Conservation (phyloP, 2,797 vertebrate species). For the Clarias laeviceps region DNA sequence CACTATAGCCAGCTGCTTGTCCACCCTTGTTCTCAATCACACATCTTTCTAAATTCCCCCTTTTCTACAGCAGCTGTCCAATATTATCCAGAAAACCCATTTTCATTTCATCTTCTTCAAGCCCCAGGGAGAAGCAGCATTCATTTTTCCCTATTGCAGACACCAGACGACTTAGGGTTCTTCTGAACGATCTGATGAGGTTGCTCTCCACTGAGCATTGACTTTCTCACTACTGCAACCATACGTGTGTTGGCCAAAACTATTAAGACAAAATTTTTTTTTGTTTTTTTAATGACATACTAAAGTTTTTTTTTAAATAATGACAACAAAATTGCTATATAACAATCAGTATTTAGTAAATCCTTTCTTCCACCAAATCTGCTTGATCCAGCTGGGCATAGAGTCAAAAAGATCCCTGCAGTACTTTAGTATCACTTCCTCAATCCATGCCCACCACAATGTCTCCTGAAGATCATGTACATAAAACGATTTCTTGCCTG, state of each 20-base stretch:
- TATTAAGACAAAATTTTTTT: no score
- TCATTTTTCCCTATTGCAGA: conserved; percentile 18
- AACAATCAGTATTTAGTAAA: no score
- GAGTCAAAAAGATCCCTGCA: no score
- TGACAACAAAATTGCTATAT: no score
- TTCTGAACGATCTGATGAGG: conserved; percentile 4
- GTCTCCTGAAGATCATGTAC: no score
- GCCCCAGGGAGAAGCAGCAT: conserved; percentile 10
- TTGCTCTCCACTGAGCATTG: background rate
- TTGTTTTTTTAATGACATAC: no score
- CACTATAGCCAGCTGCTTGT: conserved; percentile 26
- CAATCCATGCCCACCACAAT: no score
- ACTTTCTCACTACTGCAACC: conserved; percentile 11
- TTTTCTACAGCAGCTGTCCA: conserved; percentile 37
- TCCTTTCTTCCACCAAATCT: no score
- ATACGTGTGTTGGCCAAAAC: background rate
- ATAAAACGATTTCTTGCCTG: no score
- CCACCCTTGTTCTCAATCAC: conserved; percentile 16
- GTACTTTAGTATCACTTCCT: no score
- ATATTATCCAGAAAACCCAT: conserved; percentile 25
- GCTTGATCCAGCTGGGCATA: no score
- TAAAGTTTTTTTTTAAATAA: no score
- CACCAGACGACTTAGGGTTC: background rate
- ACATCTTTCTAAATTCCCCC: conserved; percentile 29
- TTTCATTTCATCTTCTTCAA: conserved; percentile 38